Evolutionary conservation across 1,140 invertebrate genomes (phyloP).

Genomic region (Stegodyphus dumicola): DNA sequence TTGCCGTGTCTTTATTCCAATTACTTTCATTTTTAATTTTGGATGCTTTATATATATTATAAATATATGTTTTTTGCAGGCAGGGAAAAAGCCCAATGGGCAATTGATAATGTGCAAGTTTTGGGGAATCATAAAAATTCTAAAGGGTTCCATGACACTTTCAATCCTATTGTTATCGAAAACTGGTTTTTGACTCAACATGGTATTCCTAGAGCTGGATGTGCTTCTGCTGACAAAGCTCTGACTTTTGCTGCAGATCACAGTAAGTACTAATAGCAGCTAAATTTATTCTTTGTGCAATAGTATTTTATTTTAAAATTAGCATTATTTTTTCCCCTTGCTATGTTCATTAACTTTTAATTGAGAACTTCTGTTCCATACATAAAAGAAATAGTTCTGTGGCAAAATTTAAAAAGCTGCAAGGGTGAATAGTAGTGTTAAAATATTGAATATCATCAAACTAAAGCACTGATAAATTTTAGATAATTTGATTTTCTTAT

Average conservation of each 20-base stretch:
- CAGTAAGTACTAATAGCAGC: constrained; percentile 13
- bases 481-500: background rate
- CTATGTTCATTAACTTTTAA: no score
- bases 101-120: constrained; percentile 68
- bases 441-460: no score
- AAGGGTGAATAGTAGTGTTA: no score
- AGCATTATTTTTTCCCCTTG: no score
- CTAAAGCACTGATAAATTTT: background rate
- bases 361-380: no score
- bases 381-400: no score
- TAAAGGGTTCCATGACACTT: constrained; percentile 68
- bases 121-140: constrained; percentile 68
- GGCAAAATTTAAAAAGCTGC: no score
- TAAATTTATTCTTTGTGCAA: no score
- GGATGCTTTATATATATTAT: no score
- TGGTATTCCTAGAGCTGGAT: constrained; percentile 48
- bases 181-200: constrained; percentile 68
- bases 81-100: constrained; percentile 67
- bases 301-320: no score
- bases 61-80: background rate
- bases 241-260: constrained; percentile 54
- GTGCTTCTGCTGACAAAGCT: constrained; percentile 40
- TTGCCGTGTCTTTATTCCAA: no score
- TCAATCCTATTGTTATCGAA: constrained; percentile 65
- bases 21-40: no score